Conservation (phyloP, 2,797 vertebrate species). For the Jordanella pulchra region DNA sequence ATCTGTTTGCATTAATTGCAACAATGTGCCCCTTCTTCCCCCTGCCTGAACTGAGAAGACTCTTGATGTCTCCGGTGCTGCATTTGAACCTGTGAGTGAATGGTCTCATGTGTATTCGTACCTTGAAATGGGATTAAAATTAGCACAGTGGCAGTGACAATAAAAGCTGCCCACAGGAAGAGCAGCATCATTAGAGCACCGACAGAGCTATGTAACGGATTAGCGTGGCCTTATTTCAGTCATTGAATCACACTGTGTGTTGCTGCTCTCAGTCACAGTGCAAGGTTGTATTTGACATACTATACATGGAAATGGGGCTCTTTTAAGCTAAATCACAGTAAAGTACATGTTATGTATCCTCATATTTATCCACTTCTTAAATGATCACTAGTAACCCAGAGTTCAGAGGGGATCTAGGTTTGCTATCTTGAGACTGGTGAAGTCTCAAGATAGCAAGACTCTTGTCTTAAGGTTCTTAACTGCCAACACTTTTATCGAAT, state of each 20-base stretch:
- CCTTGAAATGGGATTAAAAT: slow-evolving; percentile 48
- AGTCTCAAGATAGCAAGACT: no score
- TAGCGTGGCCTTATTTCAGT: slow-evolving; percentile 37
- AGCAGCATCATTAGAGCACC: slow-evolving; percentile 25
- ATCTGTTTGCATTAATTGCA: slow-evolving; percentile 57
- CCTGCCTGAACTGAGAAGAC: slow-evolving; percentile 39
- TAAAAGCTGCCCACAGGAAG: slow-evolving; percentile 34
- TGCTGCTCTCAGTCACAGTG: slow-evolving; percentile 14
- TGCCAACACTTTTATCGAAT: no score
- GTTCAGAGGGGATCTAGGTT: no score
- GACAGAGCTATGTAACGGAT: slow-evolving; percentile 28
- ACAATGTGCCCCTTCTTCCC: slow-evolving; percentile 25
- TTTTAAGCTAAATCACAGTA: background rate
- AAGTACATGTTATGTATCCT: background rate
- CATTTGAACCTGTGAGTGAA: slow-evolving; percentile 31
- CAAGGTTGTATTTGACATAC: slow-evolving; percentile 45
- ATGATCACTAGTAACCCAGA: no score
- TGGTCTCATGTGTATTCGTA: slow-evolving; percentile 17
- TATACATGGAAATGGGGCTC: slow-evolving; percentile 15
- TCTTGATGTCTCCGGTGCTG: slow-evolving; percentile 42
- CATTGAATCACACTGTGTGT: slow-evolving; percentile 30
- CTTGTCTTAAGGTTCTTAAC: no score
- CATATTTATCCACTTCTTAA: background rate
- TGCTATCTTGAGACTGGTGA: no score
- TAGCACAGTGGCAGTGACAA: slow-evolving; percentile 35